Evolutionary conservation across 2,113 vertebrate species (phyloP), one percentile per base, ranked within the genome.

Genomic region (Mugil cephalus): DNA sequence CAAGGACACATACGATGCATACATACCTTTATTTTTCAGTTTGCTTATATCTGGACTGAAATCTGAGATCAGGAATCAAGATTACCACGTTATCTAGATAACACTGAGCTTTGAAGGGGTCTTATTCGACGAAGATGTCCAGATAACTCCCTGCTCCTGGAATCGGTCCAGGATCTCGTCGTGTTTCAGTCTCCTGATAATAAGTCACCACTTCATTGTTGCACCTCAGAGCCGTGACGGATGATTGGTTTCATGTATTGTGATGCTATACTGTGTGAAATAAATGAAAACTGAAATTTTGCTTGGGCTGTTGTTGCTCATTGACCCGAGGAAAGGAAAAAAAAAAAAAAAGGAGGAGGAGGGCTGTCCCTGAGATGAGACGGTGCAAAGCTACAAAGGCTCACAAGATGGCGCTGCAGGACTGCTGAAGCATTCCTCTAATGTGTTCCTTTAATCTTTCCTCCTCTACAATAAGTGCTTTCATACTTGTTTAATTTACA

Each of bases 241-340:
- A 82, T 88, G 86, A 87, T 79, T 84, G 87, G 79, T 65, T 74
- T 80, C 30, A 61, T 89, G 77, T 88, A 83, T 80, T 82, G 82
- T 84, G 79, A 87, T 51, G 75, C 59, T 83, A 73, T 85, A 82
- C 79, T 51, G 86, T 89, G 85, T 90, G 82, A 84, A 90, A 91
- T 89, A 89, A 91, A 88, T 56, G 35, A 68, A 66, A 39, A 79
- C 68, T 77, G 67, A 51, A 61, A 69, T 69, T 77, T 65, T 64
- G 14, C 14, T 42, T 52, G 50, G 39, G 40, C 47, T 56, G 0
- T 4, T 73, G 65, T 63, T 9, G 40, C 18, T 66, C 24, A 47
- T 45, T 34, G 0, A 30, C 24, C 24, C 5, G n/a, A n/a, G n/a
- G n/a, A n/a, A n/a, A n/a, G n/a, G n/a, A n/a, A n/a, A n/a, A n/a